A percentile compares a stretch with the other conserved stretches of the same genome.
These are phyloP conservation scores for Hypselothyrea guttata DNA, from an alignment of 2,888 invertebrate genomes.

Conservation along the genomic window DNA sequence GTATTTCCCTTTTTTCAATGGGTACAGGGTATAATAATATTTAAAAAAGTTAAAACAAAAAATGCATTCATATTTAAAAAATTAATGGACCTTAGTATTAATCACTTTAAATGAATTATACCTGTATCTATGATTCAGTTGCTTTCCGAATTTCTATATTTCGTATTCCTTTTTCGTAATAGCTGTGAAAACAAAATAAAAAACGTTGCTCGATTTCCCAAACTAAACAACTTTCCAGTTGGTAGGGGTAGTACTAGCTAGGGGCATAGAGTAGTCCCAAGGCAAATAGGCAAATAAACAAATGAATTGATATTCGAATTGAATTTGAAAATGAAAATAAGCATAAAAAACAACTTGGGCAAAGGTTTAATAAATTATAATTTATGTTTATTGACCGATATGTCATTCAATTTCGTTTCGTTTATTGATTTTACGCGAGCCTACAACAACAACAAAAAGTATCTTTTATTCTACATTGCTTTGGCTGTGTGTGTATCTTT, in stretches of 20 bases:
- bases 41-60: no score
- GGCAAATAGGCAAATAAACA: constrained; percentile 23
- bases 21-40: background rate
- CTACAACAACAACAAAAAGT: constrained; percentile 51
- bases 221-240: constrained; percentile 24
- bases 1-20: background rate
- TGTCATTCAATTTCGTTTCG: constrained; percentile 55
- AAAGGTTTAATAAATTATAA: constrained; percentile 72
- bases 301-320: constrained; percentile 31
- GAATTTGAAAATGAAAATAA: constrained; percentile 33
- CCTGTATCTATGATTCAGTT: background rate
- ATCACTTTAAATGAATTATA: no score
- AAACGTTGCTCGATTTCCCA: background rate
- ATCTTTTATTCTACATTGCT: constrained; percentile 27
- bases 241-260: background rate
- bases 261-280: constrained; percentile 15
- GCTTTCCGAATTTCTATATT: background rate
- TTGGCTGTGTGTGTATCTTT: constrained; percentile 21
- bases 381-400: constrained; percentile 76
- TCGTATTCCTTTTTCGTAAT: background rate
- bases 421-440: constrained; percentile 51
- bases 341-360: constrained; percentile 37
- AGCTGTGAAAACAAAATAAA: no score
- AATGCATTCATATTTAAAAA: no score
- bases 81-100: no score